phyloP scores from a whole-genome alignment of 2,888 invertebrate species.

The Agrochola litura region DNA sequence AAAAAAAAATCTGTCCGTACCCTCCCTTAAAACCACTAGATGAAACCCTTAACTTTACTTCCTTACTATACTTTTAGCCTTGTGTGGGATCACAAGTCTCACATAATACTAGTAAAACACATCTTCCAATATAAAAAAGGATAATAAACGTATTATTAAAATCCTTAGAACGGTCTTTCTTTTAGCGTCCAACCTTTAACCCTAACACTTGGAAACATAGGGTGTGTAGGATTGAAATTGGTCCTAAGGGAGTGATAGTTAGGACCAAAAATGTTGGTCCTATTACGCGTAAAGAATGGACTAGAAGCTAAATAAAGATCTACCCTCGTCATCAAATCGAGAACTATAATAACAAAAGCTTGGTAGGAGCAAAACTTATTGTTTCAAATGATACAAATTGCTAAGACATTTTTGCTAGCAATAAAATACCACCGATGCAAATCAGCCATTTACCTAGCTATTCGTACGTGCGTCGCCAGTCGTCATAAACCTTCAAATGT shows the following conservation, averaged over 20 bases:
- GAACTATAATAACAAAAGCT: background rate
- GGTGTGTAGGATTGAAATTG: too few relatives aligned
- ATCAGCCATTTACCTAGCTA: conserved; percentile 33
- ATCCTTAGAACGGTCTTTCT: too few relatives aligned
- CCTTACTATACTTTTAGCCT: too few relatives aligned
- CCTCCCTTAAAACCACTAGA: too few relatives aligned
- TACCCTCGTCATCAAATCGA: background rate
- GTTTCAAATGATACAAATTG: conserved; percentile 9
- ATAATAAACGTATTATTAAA: too few relatives aligned
- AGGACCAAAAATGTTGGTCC: background rate
- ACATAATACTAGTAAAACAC: too few relatives aligned
- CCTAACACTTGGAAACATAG: too few relatives aligned
- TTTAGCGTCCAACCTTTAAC: too few relatives aligned
- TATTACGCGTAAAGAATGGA: background rate
- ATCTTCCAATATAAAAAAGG: too few relatives aligned
- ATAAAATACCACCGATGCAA: conserved; percentile 24
- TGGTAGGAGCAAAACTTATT: background rate
- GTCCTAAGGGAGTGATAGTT: background rate
- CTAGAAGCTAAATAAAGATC: background rate
- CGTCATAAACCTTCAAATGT: conserved; percentile 62
- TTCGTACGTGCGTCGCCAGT: conserved; percentile 21
- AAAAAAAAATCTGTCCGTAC: too few relatives aligned
- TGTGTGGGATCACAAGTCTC: too few relatives aligned
- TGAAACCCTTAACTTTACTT: too few relatives aligned
- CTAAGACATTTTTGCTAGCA: background rate